Percentiles rank a stretch among this genome's conserved stretches.
Conservation (phyloP, 1,140 invertebrate species). For the Scaptomyza pallida region DNA sequence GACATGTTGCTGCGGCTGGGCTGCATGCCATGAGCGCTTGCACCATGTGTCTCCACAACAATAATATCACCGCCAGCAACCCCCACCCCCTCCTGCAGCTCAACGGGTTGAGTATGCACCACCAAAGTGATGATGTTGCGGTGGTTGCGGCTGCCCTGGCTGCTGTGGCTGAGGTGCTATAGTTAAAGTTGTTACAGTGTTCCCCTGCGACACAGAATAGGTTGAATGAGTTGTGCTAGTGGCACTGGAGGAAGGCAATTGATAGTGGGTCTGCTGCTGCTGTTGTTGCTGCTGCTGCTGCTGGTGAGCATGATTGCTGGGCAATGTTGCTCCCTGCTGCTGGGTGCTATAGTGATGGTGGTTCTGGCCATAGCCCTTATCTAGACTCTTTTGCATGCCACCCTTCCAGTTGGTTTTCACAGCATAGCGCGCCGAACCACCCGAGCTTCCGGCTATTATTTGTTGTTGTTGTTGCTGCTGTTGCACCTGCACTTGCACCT, state of each 20-base stretch:
- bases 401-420: conserved; percentile 73
- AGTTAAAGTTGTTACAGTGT: conserved; percentile 20
- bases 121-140: conserved; percentile 55
- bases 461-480: conserved; percentile 35
- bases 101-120: conserved; percentile 46
- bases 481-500: conserved; percentile 39
- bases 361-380: conserved; percentile 65
- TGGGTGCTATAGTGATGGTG: conserved; percentile 73
- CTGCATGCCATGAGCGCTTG: conserved; percentile 14
- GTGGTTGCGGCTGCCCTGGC: conserved; percentile 51
- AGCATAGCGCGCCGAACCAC: conserved; percentile 59
- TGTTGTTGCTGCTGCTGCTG: conserved; percentile 64
- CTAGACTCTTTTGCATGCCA: conserved; percentile 73
- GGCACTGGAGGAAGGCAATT: conserved; percentile 77
- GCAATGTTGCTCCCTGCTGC: conserved; percentile 49
- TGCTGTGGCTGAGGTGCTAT: conserved; percentile 44
- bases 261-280: conserved; percentile 74
- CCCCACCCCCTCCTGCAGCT: conserved; percentile 49
- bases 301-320: conserved; percentile 60
- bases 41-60: conserved; percentile 47
- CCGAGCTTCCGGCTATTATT: conserved; percentile 38
- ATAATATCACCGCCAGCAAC: conserved; percentile 14
- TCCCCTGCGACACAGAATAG: conserved; percentile 55
- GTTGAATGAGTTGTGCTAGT: conserved; percentile 66
- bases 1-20: conserved; percentile 64